phyloP scores from a whole-genome alignment of 2,113 vertebrate genomes.

The Ophthalmolycus amberensis region DNA sequence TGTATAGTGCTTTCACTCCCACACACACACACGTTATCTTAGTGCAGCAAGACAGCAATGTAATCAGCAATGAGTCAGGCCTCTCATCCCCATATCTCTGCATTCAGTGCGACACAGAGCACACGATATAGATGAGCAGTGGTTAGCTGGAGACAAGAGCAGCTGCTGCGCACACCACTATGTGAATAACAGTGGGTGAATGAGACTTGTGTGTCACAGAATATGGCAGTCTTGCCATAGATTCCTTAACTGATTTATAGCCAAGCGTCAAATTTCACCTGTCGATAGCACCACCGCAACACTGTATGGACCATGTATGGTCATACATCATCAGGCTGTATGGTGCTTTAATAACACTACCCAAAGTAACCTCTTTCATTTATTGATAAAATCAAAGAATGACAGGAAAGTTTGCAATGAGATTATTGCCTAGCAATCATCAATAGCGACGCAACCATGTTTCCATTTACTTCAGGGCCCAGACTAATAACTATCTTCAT shows the following conservation, averaged over 20 bases:
- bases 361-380: background rate
- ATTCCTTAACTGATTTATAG: background rate
- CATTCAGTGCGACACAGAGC: slow-evolving; percentile 13
- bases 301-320: background rate
- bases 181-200: slow-evolving; percentile 10
- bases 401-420: background rate
- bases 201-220: background rate
- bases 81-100: slow-evolving; percentile 22
- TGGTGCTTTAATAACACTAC: background rate
- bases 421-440: too few species aligned
- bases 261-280: slow-evolving; percentile 3
- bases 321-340: background rate
- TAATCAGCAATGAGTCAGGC: slow-evolving; percentile 60
- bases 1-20: slow-evolving; percentile 14
- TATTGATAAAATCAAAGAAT: background rate
- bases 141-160: slow-evolving; percentile 28
- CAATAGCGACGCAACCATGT: background rate
- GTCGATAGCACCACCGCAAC: background rate
- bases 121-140: slow-evolving; percentile 20
- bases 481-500: background rate
- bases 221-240: background rate
- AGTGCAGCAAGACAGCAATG: slow-evolving; percentile 38
- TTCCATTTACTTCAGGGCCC: background rate
- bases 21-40: slow-evolving; percentile 46
- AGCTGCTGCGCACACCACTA: slow-evolving; percentile 12